Evolutionary conservation across 2,113 vertebrate genomes (phyloP), one percentile per base, ranked within the genome.

Genomic region (Sclerurus mexicanus): DNA sequence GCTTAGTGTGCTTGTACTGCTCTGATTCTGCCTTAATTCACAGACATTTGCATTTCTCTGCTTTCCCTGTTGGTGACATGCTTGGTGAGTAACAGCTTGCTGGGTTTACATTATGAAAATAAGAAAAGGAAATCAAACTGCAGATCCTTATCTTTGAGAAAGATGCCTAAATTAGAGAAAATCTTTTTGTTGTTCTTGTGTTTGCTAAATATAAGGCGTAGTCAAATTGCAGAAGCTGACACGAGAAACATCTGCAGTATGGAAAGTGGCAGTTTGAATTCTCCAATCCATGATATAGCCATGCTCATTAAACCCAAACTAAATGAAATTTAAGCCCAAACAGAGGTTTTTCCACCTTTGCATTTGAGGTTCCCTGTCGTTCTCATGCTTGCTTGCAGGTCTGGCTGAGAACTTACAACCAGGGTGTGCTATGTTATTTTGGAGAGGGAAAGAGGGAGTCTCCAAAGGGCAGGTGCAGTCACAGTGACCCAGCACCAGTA

Each of bases 1-100:
- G 53, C 59, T 94, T 94, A 63, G 14, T 56, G 42, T 89, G 49
- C 76, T 96, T 79, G 28, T 91, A 47, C 35, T 84, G 39, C 69
- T 96, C 62, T 53, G 30, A 71, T 95, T 94, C 40, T 71, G 84
- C 88, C 93, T 93, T 90, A 89, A 83, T 94, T 96, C 83, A 85
- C 35, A 91, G 66, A 40, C 53, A 56, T 93, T 97, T 92, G 67
- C 39, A 73, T 94, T 78, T 93, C 33, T 83, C 31, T 79, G 27
- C 66, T 92, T 68, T 97, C 89, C 64, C 37, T 72, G 16, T 30
- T 50, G 79, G 63, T 94, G 78, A 63, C 22, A 39, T 33, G 42
- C 69, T 91, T 93, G 77, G 86, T 87, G 90, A 94, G 71, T 78
- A 95, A 89, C 83, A 91, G 86, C 84, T 95, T 87, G 74, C 63